These are phyloP conservation scores for Gyrodactylus bullatarudis DNA, from an alignment of 1,140 invertebrate genomes.

Conservation along the genomic window DNA sequence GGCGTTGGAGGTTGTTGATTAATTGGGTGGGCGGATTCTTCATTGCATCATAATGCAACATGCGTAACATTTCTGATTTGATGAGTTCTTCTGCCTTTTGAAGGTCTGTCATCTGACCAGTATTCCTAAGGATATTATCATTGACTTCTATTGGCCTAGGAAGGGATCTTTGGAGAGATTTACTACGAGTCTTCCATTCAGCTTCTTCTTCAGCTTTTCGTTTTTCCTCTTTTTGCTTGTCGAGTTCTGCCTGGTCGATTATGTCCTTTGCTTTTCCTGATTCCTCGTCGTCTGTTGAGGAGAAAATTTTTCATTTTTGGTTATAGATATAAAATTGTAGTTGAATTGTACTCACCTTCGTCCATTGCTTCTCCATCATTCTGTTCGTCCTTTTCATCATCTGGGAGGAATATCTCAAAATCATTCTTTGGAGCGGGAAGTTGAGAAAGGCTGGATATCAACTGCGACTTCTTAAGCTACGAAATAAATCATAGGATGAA, in stretches of 20 bases:
- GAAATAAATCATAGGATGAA: neutral
- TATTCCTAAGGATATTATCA: constrained; percentile 36
- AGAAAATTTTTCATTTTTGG: neutral
- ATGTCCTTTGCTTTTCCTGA: constrained; percentile 15
- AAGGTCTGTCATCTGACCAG: constrained; percentile 40
- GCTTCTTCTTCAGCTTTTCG: constrained; percentile 9
- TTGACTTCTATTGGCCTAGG: constrained; percentile 54
- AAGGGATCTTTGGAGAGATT: constrained; percentile 50
- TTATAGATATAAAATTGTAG: neutral
- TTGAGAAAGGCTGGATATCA: constrained; percentile 11
- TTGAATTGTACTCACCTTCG: constrained; percentile 14
- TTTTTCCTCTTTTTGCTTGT: constrained; percentile 31
- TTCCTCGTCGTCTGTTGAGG: neutral
- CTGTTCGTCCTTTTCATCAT: constrained; percentile 31
- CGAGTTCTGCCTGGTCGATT: constrained; percentile 41
- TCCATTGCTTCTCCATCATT: constrained; percentile 18
- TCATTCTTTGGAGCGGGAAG: constrained; percentile 70
- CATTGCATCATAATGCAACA: constrained; percentile 47
- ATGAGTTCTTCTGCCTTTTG: constrained; percentile 78
- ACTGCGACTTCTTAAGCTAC: neutral
- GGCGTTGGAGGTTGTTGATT: neutral
- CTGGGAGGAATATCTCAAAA: constrained; percentile 83
- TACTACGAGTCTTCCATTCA: constrained; percentile 35
- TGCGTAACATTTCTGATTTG: constrained; percentile 74
- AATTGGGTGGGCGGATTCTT: constrained; percentile 24